Conservation (phyloP, 2,113 vertebrate genomes). For the Callocephalon fimbriatum region DNA sequence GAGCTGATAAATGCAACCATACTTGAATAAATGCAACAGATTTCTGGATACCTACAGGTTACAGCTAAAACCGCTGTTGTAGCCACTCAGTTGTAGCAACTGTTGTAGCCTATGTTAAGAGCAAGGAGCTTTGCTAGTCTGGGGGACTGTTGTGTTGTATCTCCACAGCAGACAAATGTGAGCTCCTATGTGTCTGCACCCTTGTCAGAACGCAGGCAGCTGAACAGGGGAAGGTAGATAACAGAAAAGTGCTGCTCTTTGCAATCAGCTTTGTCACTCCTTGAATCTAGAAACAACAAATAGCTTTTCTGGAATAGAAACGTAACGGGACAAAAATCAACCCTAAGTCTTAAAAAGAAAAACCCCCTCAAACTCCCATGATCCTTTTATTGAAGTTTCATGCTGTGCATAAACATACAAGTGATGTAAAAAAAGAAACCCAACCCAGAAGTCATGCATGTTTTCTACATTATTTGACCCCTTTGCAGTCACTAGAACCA, state of each 20-base stretch:
- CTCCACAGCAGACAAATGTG: too few relatives aligned
- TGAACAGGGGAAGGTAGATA: neutral
- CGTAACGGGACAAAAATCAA: neutral
- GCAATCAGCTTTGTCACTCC: neutral
- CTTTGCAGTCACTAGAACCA: conserved; percentile 70
- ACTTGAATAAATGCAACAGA: neutral
- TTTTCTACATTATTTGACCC: conserved; percentile 68
- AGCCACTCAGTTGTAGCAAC: neutral
- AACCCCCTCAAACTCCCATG: conserved; percentile 8
- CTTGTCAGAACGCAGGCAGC: neutral
- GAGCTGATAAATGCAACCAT: neutral
- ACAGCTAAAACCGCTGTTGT: neutral
- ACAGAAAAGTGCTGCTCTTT: neutral
- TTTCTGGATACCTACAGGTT: neutral
- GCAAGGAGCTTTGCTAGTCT: neutral
- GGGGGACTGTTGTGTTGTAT: too few relatives aligned
- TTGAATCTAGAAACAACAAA: neutral
- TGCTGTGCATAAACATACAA: conserved; percentile 73
- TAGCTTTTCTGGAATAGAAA: neutral
- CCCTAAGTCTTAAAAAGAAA: neutral
- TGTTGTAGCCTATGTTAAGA: neutral
- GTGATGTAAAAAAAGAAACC: conserved; percentile 31
- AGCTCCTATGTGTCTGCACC: neutral
- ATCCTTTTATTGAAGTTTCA: conserved; percentile 78
- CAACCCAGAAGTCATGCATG: conserved; percentile 67